Evolutionary conservation across 2,113 vertebrate genomes (phyloP).

Genomic region (Gracilinanus agilis): DNA sequence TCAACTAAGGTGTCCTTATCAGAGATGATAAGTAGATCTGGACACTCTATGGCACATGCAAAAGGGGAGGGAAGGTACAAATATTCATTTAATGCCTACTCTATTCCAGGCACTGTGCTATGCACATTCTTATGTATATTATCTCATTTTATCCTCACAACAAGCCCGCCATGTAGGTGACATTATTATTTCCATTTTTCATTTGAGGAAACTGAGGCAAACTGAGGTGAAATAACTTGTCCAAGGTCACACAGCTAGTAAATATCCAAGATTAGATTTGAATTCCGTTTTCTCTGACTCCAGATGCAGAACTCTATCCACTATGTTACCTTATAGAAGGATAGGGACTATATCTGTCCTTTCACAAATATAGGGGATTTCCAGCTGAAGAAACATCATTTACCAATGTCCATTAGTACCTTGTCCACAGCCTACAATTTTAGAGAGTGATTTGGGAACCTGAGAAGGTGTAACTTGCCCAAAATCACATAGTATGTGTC

Average conservation of each 20-base stretch:
- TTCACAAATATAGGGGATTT: not conserved
- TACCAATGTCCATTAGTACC: too few relatives aligned
- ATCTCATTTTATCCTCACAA: not conserved
- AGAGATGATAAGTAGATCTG: too few relatives aligned
- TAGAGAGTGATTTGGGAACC: not conserved
- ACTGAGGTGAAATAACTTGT: not conserved
- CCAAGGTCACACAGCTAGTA: not conserved
- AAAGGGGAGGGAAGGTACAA: not conserved
- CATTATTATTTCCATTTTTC: not conserved
- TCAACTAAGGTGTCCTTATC: too few relatives aligned
- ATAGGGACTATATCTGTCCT: not conserved
- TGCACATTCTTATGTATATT: not conserved
- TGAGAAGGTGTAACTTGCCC: not conserved
- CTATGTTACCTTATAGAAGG: not conserved
- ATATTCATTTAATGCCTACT: not conserved
- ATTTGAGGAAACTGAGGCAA: not conserved
- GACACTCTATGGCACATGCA: not conserved
- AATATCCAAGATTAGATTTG: not conserved
- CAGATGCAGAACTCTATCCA: too few relatives aligned
- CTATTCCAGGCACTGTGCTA: not conserved
- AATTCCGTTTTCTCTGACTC: not conserved
- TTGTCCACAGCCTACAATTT: not conserved
- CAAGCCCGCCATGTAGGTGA: too few relatives aligned
- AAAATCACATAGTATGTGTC: not conserved
- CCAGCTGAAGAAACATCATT: too few relatives aligned